Conservation (phyloP, 1,140 invertebrate genomes). For the Heliothis subflexa region DNA sequence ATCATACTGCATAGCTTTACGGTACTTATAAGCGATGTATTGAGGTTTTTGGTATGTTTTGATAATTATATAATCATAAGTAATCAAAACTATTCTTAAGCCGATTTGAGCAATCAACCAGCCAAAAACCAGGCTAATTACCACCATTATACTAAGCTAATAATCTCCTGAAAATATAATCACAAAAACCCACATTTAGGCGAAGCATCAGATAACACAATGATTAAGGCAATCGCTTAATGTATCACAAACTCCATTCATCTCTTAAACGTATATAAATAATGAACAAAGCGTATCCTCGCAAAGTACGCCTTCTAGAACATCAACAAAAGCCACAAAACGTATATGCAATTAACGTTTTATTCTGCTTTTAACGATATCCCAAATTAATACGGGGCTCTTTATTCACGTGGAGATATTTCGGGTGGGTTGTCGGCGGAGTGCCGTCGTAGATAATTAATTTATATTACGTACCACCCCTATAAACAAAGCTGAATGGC, state of each 20-base stretch:
- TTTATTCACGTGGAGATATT: conserved; percentile 40
- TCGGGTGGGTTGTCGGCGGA: conserved; percentile 19
- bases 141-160: too few species aligned
- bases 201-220: neutral
- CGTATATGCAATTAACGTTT: conserved; percentile 43
- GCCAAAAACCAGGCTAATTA: too few species aligned
- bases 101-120: too few species aligned
- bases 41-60: neutral
- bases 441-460: conserved; percentile 47
- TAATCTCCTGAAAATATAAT: too few species aligned
- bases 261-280: neutral
- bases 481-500: conserved; percentile 38
- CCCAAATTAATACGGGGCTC: conserved; percentile 42
- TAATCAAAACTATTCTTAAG: too few species aligned
- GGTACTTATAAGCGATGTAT: conserved; percentile 1
- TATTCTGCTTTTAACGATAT: conserved; percentile 47
- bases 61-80: too few species aligned
- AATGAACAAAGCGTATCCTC: neutral
- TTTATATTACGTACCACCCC: conserved; percentile 47
- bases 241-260: neutral
- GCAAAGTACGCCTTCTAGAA: neutral
- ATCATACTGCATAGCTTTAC: neutral
- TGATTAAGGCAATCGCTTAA: neutral
- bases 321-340: conserved; percentile 34
- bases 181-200: too few species aligned